These are phyloP conservation scores for Nymphalis c-album DNA, from an alignment of 2,888 invertebrate genomes.

Conservation along the genomic window DNA sequence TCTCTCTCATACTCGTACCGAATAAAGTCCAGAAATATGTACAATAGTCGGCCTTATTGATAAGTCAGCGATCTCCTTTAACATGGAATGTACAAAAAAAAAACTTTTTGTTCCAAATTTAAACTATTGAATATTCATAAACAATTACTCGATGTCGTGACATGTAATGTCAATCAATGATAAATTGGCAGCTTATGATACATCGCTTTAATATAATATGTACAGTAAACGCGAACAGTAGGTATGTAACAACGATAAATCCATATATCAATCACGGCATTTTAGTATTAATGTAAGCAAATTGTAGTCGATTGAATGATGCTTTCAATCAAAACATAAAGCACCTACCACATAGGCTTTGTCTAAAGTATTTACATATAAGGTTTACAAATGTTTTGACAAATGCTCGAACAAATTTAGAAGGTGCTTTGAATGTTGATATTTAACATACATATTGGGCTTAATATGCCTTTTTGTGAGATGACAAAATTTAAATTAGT, in stretches of 20 bases:
- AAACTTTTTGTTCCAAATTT: not conserved
- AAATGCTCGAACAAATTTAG: too few relatives aligned
- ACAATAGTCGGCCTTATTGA: too few relatives aligned
- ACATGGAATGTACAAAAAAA: not conserved
- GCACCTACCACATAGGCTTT: not conserved
- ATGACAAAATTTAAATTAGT: too few relatives aligned
- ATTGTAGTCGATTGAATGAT: constrained; percentile 2
- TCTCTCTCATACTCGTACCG: too few relatives aligned
- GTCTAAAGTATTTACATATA: too few relatives aligned
- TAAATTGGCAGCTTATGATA: constrained; percentile 3
- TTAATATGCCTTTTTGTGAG: too few relatives aligned
- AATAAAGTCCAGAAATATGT: too few relatives aligned
- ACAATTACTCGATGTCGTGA: not conserved
- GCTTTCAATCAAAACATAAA: not conserved
- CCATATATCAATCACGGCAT: constrained; percentile 4
- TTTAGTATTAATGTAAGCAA: constrained; percentile 5
- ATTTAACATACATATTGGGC: too few relatives aligned
- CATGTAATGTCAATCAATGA: not conserved
- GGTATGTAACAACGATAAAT: not conserved
- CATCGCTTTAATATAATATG: not conserved
- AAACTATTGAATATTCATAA: not conserved
- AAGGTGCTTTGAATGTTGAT: too few relatives aligned
- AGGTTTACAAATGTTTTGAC: not conserved
- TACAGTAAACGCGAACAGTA: not conserved
- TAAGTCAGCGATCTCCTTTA: too few relatives aligned